phyloP scores from a whole-genome alignment of 2,888 invertebrate genomes.

The Corythucha ciliata region DNA sequence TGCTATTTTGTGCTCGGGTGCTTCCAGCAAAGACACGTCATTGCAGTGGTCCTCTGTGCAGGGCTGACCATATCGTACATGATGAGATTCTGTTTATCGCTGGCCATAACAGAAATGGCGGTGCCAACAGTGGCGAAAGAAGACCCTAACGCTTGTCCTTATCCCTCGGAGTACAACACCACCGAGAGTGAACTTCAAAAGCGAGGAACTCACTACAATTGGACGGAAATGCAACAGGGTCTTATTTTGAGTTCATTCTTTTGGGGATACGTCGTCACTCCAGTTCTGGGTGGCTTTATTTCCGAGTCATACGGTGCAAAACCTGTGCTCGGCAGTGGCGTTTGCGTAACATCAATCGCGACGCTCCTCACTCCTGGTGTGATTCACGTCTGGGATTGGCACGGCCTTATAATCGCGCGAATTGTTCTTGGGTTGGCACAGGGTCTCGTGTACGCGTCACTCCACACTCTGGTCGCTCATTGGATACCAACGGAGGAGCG shows the following conservation, averaged over 20 bases:
- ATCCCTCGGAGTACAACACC: background rate
- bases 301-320: conserved; percentile 41
- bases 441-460: conserved; percentile 54
- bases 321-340: conserved; percentile 17
- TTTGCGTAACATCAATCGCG: conserved; percentile 14
- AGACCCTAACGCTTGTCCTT: conserved; percentile 45
- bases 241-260: conserved; percentile 43
- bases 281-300: conserved; percentile 43
- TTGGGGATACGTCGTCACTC: conserved; percentile 45
- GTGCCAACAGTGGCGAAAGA: conserved; percentile 31
- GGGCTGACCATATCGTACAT: conserved; percentile 43
- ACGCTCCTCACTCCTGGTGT: conserved; percentile 19
- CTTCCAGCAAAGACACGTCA: conserved; percentile 32
- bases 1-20: conserved; percentile 24
- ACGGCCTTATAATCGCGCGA: conserved; percentile 19
- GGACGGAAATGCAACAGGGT: conserved; percentile 41
- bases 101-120: conserved; percentile 45
- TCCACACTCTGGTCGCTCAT: conserved; percentile 50
- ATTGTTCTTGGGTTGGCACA: conserved; percentile 35
- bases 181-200: background rate
- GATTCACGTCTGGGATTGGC: conserved; percentile 16
- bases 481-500: conserved; percentile 53
- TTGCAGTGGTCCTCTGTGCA: conserved; percentile 41
- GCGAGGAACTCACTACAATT: conserved; percentile 37
- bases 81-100: conserved; percentile 42